A percentile compares a stretch with the other conserved stretches of the same genome.
Conservation (phyloP, 1,140 invertebrate species). For the Caenorhabditis inopinata region DNA sequence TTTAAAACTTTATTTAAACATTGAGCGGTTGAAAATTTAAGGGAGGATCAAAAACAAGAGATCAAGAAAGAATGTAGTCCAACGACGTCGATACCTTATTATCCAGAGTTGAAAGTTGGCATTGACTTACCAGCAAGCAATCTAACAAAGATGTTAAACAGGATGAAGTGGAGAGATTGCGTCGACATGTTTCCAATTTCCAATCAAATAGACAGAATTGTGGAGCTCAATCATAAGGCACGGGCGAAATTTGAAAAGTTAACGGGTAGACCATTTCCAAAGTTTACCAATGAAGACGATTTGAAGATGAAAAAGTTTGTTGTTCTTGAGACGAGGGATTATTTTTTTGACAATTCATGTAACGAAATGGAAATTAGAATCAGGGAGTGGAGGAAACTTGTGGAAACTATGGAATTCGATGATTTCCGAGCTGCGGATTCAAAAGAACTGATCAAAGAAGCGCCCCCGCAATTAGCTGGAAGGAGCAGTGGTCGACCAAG, state of each 20-base stretch:
- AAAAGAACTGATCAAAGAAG: neutral
- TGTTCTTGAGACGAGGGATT: neutral
- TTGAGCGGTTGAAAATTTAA: too few species aligned
- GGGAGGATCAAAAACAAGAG: neutral
- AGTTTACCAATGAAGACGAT: neutral
- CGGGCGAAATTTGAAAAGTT: neutral
- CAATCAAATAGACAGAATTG: neutral
- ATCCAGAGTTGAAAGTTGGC: neutral
- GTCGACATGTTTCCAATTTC: neutral
- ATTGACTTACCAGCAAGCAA: neutral
- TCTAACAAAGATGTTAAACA: neutral
- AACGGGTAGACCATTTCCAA: slow-evolving; percentile 24
- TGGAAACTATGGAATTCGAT: neutral
- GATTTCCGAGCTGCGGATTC: neutral
- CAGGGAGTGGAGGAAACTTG: neutral
- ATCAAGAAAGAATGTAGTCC: neutral
- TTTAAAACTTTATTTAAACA: too few species aligned
- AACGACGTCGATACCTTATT: neutral
- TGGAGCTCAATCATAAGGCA: neutral
- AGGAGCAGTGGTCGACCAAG: neutral
- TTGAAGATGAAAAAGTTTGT: neutral
- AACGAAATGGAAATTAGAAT: neutral
- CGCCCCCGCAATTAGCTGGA: neutral
- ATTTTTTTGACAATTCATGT: neutral
- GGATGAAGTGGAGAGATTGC: neutral